phyloP scores from a whole-genome alignment of 2,797 vertebrate genomes.

The Gastrophryne carolinensis region DNA sequence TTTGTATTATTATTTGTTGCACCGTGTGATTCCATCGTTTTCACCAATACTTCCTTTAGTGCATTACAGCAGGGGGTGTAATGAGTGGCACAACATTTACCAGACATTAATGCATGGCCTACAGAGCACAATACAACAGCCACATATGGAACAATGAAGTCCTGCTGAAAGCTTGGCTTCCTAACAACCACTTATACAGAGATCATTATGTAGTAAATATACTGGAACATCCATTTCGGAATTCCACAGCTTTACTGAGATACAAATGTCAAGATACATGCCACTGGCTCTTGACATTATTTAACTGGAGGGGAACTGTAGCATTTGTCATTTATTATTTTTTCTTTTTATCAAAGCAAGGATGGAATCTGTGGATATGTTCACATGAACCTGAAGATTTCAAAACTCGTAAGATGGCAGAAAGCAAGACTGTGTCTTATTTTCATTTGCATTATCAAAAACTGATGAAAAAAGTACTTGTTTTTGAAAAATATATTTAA shows the following conservation, averaged over 20 bases:
- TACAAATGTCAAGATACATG: slow-evolving; percentile 30
- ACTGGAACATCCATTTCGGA: slow-evolving; percentile 11
- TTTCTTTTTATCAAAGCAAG: slow-evolving; percentile 37
- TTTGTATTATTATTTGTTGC: neutral
- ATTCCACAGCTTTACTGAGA: slow-evolving; percentile 19
- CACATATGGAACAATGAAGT: neutral
- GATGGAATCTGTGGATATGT: slow-evolving; percentile 29
- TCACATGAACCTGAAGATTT: slow-evolving; percentile 9
- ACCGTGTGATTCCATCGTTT: neutral
- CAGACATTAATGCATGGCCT: neutral
- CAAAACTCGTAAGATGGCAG: neutral
- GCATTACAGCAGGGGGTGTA: neutral
- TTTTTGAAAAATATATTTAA: too few relatives aligned
- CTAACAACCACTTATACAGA: slow-evolving; percentile 14
- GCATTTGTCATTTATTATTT: slow-evolving; percentile 39
- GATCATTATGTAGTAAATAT: slow-evolving; percentile 15
- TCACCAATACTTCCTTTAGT: neutral
- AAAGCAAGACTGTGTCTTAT: neutral
- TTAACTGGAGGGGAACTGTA: slow-evolving; percentile 21
- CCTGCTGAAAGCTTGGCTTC: slow-evolving; percentile 20
- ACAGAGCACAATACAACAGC: slow-evolving; percentile 1
- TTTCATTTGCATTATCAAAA: too few relatives aligned
- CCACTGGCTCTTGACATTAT: slow-evolving; percentile 21
- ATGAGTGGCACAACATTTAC: neutral
- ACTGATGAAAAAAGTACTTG: too few relatives aligned